These are phyloP conservation scores for Spongilla lacustris DNA, from an alignment of 37 sponge, comb jelly and placozoan species.

Conservation along the genomic window DNA sequence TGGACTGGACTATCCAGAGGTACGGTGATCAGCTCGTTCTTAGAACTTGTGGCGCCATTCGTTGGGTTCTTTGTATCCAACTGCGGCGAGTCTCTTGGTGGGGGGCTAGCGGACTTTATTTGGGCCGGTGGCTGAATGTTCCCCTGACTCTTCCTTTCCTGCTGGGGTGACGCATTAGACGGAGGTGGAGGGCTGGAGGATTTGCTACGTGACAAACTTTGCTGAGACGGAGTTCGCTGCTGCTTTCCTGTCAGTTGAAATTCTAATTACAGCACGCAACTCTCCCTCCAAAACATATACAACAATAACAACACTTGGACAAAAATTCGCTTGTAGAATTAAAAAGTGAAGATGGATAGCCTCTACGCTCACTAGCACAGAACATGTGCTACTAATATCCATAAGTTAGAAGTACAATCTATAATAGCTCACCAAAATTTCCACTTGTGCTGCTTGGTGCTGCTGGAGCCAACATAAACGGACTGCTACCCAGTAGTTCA, in stretches of 20 bases:
- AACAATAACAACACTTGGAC: background rate
- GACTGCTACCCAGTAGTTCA: slow-evolving; percentile 43
- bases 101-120: slow-evolving; percentile 15
- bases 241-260: background rate
- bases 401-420: no score
- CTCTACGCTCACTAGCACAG: background rate
- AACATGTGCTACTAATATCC: background rate
- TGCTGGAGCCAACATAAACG: slow-evolving; percentile 57
- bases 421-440: background rate
- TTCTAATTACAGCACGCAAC: background rate
- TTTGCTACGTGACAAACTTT: background rate
- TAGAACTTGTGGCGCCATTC: background rate
- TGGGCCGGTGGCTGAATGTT: background rate
- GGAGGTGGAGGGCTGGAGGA: slow-evolving; percentile 13
- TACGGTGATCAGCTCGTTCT: slow-evolving; percentile 43
- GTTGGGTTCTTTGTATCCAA: background rate
- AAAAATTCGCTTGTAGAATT: background rate
- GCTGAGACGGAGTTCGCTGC: background rate
- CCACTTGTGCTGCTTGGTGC: background rate
- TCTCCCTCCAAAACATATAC: background rate
- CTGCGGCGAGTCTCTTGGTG: background rate
- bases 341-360: background rate
- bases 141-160: background rate
- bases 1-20: slow-evolving; percentile 59
- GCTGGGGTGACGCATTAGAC: slow-evolving; percentile 3